Evolutionary conservation across 2,888 invertebrate species (phyloP), one percentile per base, ranked within the genome.

Genomic region (Silvanus unidentatus): DNA sequence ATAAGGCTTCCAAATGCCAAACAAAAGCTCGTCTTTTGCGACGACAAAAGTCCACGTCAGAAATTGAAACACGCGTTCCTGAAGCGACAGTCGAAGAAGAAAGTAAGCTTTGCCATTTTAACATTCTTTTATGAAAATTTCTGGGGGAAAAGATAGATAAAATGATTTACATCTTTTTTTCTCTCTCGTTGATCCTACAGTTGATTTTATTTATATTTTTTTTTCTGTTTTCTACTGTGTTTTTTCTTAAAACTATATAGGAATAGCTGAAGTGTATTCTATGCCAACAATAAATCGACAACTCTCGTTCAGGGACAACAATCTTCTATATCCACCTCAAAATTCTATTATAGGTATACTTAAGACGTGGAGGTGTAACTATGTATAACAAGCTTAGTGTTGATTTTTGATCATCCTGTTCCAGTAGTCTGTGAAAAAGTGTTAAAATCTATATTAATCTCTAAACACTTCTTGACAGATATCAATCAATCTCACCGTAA

Each of bases 21-120:
- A 86, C 88, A 11, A 91, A 90, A 71, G 86, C 88, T 15, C 78
- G 86, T 42, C 78, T 94, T 43, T 76, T 94, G 48, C 80, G 93
- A 52, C 77, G 93, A 41, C 93, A 94, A 73, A 90, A 91, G 72
- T 92, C 90, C 59, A 89, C 91, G 42, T 90, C 91, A 8, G 86
- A 87, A 69, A 83, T 87, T 52, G 86, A 86, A 67, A 82, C 85
- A 28, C 78, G 84, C 58, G 75, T 83, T 39, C 84, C 79, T 48
- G 80, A 82, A 47, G 71, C 77, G 14, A 74, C 76, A 37, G 77
- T 79, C 55, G 82, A 86, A 54, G 88, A 88, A 72, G 88, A 88
- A 80, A 88, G 88, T 89, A 78, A 88, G 88, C 79, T 35, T n/a
- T n/a, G n/a, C 22, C 8, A 5, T 22, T 22, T 22, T 5, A 22